A percentile compares a stretch with the other conserved stretches of the same genome.
Evolutionary conservation across 2,797 vertebrate species (phyloP).

Genomic region (Artibeus jamaicensis): DNA sequence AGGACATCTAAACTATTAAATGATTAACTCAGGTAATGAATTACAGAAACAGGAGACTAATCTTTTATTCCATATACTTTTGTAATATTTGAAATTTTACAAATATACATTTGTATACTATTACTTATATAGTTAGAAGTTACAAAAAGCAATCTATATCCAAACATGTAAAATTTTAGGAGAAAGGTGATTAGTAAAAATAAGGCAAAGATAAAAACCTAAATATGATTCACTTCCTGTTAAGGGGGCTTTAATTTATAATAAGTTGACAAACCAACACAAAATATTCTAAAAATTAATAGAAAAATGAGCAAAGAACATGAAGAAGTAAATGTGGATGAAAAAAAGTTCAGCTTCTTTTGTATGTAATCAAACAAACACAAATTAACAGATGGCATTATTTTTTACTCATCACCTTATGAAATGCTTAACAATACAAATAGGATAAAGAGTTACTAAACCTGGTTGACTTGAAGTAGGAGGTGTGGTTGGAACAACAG

Average conservation of each 20-base stretch:
- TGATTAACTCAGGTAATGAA: background rate
- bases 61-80: background rate
- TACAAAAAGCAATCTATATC: slow-evolving; percentile 4
- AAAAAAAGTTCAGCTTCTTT: background rate
- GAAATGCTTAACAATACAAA: background rate
- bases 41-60: background rate
- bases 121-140: slow-evolving; percentile 3
- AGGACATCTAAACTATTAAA: background rate
- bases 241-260: background rate
- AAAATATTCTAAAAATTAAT: slow-evolving; percentile 10
- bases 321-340: background rate
- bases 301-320: slow-evolving; percentile 11
- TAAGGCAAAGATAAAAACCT: background rate
- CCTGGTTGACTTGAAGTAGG: slow-evolving; percentile 19
- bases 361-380: background rate
- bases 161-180: background rate
- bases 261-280: slow-evolving; percentile 32
- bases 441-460: slow-evolving; percentile 7
- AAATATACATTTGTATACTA: background rate
- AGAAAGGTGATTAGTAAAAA: background rate
- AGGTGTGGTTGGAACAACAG: background rate
- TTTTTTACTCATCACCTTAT: background rate
- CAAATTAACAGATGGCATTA: background rate
- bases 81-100: background rate
- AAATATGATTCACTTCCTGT: background rate